Conservation (phyloP, 2,797 vertebrate genomes). For the Lindbergichthys nudifrons region DNA sequence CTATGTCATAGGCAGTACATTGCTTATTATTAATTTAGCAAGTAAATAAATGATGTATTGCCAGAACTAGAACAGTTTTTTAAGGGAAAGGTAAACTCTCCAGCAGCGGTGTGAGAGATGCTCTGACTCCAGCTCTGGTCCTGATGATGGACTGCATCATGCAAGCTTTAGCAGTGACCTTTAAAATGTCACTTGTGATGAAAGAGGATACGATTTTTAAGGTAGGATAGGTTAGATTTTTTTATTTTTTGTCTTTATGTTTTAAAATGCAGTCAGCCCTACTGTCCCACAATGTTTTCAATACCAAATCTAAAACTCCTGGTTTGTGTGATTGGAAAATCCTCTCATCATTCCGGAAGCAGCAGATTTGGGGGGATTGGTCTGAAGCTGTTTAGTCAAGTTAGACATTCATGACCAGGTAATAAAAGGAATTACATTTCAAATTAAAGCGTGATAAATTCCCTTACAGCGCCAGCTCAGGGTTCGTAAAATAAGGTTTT, state of each 20-base stretch:
- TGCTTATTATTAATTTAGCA: neutral
- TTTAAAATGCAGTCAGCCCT: neutral
- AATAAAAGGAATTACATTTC: slow-evolving; percentile 26
- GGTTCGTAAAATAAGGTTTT: neutral
- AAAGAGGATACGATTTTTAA: slow-evolving; percentile 33
- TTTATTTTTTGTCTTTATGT: neutral
- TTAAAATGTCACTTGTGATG: slow-evolving; percentile 66
- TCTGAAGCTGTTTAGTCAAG: slow-evolving; percentile 47
- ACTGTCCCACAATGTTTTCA: neutral
- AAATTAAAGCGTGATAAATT: slow-evolving; percentile 33
- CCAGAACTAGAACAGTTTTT: neutral
- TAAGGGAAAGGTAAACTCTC: neutral
- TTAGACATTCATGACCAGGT: neutral
- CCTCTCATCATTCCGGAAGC: slow-evolving; percentile 69
- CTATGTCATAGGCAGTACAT: neutral
- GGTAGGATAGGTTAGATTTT: slow-evolving; percentile 12
- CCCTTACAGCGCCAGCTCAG: fast-evolving
- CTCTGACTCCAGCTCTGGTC: slow-evolving; percentile 64
- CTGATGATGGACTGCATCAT: slow-evolving; percentile 60
- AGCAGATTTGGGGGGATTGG: slow-evolving; percentile 54
- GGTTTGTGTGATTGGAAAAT: slow-evolving; percentile 1
- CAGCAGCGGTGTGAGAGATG: slow-evolving; percentile 35
- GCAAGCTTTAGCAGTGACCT: slow-evolving; percentile 62
- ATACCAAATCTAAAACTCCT: slow-evolving; percentile 4
- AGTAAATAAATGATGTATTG: neutral